Evolutionary conservation across 2,797 vertebrate genomes (phyloP).

Genomic region (Thunnus albacares): DNA sequence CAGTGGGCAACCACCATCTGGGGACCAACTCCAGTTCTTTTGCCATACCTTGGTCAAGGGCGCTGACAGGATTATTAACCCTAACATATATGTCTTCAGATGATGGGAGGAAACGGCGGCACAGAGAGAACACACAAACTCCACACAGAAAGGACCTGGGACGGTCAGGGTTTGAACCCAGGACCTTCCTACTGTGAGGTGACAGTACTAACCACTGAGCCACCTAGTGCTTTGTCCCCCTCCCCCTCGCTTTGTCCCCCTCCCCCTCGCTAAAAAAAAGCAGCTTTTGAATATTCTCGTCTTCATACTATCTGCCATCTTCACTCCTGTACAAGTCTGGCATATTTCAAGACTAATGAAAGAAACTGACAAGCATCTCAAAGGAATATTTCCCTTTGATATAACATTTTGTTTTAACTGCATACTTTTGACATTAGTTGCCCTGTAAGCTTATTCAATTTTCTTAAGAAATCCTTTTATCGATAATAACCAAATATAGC

Average conservation of each 20-base stretch:
- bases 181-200: too few relatives aligned
- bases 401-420: constrained; percentile 46
- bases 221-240: too few relatives aligned
- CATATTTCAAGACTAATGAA: constrained; percentile 53
- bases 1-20: too few relatives aligned
- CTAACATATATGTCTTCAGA: too few relatives aligned
- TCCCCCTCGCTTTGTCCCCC: background rate
- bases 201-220: too few relatives aligned
- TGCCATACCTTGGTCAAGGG: too few relatives aligned
- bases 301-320: constrained; percentile 33
- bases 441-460: constrained; percentile 20
- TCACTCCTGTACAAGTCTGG: constrained; percentile 25
- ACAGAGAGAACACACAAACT: too few relatives aligned
- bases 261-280: background rate
- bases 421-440: constrained; percentile 48
- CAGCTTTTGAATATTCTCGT: constrained; percentile 12
- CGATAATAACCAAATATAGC: constrained; percentile 12
- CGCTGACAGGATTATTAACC: too few relatives aligned
- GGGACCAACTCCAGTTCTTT: too few relatives aligned
- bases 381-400: constrained; percentile 51
- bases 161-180: too few relatives aligned
- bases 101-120: too few relatives aligned
- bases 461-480: constrained; percentile 26
- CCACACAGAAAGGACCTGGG: too few relatives aligned
- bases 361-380: constrained; percentile 51